Evolutionary conservation across 2,888 invertebrate species (phyloP), one percentile per base, ranked within the genome.

Genomic region (Asteroscopus sphinx): DNA sequence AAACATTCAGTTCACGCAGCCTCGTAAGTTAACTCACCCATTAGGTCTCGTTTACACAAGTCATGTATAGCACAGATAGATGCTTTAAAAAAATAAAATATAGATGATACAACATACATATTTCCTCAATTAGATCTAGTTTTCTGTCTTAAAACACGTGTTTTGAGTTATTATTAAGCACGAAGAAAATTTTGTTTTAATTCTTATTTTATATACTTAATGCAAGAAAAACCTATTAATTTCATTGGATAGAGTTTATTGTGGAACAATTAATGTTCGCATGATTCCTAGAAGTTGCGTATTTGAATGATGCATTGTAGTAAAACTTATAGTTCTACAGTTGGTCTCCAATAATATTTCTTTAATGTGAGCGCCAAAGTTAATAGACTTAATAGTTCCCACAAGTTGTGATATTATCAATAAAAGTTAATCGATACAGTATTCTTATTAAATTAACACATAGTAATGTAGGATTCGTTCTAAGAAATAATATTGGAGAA

Each of bases 401-500:
- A 42, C 39, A 36, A 54, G 28, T 33, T 7, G 30, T 8, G 5
- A 13, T 13, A 17, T 15, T 49, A 15, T 26, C 17, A 25, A 46
- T 26, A 17, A 37, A 17, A 45, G 9, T 26, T 13, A 17, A 36
- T 44, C 26, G 8, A 32, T 35, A 16, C 12, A 28, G 16, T 36
- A 2, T 25, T 32, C 3, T 21, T 16, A 32, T 28, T 36, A 26
- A 11, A 45, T 1, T 25, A 39, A 26, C n/a, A 46, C 16, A 48
- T 52, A 72, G 30, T 35, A 40, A 58, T 33, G 33, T 47, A 53
- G 52, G 56, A 53, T 58, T 66, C 59, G 53, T 65, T 42, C n/a
- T 56, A 83, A 87, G 88, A 82, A 92, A 92, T 92, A 92, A 81
- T 92, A 92, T 93, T 94, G 93, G 93, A 93, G 92, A 85, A 77